Conservation (phyloP, 2,113 vertebrate genomes). For the Lycocorax pyrrhopterus region DNA sequence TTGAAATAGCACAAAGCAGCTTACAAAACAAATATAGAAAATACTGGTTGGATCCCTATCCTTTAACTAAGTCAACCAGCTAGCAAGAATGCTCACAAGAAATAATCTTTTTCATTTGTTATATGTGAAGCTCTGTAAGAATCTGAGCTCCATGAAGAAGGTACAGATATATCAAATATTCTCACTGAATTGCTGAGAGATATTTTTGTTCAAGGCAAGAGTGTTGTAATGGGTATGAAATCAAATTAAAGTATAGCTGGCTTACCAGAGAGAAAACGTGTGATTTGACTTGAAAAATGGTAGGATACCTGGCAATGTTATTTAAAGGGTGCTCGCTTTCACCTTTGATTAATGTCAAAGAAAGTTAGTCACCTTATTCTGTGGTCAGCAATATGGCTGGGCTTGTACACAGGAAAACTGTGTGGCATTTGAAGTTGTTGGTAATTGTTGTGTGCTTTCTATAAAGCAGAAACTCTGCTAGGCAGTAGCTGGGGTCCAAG, state of each 20-base stretch:
- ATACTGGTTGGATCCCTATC: background rate
- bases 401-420: background rate
- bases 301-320: background rate
- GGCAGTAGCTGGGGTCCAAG: background rate
- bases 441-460: background rate
- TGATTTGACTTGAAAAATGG: conserved; percentile 20
- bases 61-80: conserved; percentile 10
- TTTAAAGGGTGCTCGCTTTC: background rate
- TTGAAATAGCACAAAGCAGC: conserved; percentile 51
- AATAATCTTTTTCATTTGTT: background rate
- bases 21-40: conserved; percentile 59
- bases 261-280: background rate
- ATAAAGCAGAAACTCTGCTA: background rate
- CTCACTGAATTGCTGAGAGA: background rate
- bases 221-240: background rate
- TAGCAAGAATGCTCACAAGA: background rate
- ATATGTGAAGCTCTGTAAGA: background rate
- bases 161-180: background rate
- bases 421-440: background rate
- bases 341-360: background rate
- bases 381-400: background rate
- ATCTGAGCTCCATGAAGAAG: background rate
- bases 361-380: background rate
- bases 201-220: background rate
- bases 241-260: background rate